Evolutionary conservation across 2,888 invertebrate species (phyloP).

Genomic region (Phymatocera aterrima): DNA sequence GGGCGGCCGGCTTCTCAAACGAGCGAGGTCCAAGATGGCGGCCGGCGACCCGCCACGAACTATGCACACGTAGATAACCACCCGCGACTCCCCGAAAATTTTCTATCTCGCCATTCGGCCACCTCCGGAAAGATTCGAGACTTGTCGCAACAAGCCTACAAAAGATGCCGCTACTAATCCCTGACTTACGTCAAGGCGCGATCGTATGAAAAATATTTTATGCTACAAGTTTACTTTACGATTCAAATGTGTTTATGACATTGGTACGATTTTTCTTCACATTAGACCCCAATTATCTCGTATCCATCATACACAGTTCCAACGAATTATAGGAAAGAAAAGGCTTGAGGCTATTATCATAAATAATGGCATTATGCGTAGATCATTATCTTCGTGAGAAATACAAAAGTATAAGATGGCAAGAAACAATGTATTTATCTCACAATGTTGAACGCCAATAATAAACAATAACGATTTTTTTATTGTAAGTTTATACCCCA

Average conservation of each 20-base stretch:
- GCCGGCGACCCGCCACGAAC: constrained; percentile 82
- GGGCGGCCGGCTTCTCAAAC: constrained; percentile 83
- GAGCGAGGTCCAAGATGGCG: constrained; percentile 88
- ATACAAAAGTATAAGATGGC: too few species aligned
- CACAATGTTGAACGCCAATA: too few species aligned
- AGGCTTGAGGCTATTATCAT: too few species aligned
- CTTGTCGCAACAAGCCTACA: constrained; percentile 2
- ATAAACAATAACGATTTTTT: constrained; percentile 12
- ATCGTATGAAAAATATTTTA: neutral
- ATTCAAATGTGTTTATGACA: neutral
- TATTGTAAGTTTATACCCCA: constrained; percentile 38
- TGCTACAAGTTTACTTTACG: neutral
- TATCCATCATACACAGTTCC: neutral
- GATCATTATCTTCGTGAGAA: too few species aligned
- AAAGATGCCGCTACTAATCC: constrained; percentile 12
- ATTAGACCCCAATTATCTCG: neutral
- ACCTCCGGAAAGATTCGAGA: neutral
- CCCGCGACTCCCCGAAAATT: constrained; percentile 15
- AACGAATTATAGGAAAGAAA: too few species aligned
- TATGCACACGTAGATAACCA: constrained; percentile 32
- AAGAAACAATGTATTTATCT: too few species aligned
- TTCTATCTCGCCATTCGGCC: neutral
- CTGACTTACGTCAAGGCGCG: constrained; percentile 11
- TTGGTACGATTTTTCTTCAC: neutral
- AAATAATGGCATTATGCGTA: too few species aligned